Conservation (phyloP, 2,113 vertebrate species). For the Pycnonotus jocosus region DNA sequence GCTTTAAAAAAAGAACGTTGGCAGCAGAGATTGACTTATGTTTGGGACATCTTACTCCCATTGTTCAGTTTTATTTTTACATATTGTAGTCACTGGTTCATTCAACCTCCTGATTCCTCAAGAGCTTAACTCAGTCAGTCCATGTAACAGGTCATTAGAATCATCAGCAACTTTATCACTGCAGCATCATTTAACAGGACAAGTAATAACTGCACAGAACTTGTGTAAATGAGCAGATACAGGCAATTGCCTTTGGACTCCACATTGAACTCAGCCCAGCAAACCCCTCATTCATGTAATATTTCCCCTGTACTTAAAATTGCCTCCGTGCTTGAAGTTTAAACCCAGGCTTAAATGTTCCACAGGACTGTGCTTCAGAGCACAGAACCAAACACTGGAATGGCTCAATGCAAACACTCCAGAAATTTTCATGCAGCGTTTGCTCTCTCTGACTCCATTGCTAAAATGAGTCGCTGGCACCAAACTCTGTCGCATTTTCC, state of each 20-base stretch:
- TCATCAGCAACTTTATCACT: background rate
- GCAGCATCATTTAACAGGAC: background rate
- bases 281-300: background rate
- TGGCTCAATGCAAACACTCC: background rate
- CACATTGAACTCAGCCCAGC: background rate
- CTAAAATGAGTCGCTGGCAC: conserved; percentile 1
- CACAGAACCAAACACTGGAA: background rate
- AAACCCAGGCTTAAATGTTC: background rate
- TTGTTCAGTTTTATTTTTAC: background rate
- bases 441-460: background rate
- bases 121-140: background rate
- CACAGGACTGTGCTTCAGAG: background rate
- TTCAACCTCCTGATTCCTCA: background rate
- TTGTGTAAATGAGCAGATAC: background rate
- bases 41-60: background rate
- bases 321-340: background rate
- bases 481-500: background rate
- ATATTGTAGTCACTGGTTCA: background rate
- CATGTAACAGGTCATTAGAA: background rate
- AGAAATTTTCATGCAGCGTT: background rate
- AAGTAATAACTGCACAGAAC: background rate
- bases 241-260: background rate
- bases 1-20: background rate
- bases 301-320: background rate
- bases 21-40: background rate